These are phyloP conservation scores for Danaus plexippus DNA, from an alignment of 1,140 invertebrate species.

Conservation along the genomic window DNA sequence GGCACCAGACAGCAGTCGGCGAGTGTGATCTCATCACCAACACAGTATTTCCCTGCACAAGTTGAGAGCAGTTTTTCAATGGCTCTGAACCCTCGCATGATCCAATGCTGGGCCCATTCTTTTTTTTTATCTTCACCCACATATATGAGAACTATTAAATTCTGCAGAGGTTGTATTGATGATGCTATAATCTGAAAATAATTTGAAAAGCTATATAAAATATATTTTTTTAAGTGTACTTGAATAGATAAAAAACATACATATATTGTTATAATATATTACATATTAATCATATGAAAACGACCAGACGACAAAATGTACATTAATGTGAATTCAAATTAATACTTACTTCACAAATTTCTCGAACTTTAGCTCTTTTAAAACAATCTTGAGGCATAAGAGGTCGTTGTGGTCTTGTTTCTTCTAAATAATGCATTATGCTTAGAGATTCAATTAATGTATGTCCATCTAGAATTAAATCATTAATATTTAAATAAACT, in stretches of 20 bases:
- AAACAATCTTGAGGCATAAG: slow-evolving; percentile 90
- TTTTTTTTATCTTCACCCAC: slow-evolving; percentile 89
- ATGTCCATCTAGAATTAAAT: slow-evolving; percentile 75
- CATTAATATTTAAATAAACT: slow-evolving; percentile 4
- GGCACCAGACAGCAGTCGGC: slow-evolving; percentile 97
- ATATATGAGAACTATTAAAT: slow-evolving; percentile 88
- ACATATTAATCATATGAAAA: too few relatives aligned
- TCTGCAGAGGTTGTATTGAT: slow-evolving; percentile 97
- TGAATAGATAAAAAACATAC: too few relatives aligned
- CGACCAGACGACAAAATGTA: too few relatives aligned
- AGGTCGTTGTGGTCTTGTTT: slow-evolving; percentile 87
- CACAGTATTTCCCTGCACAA: slow-evolving; percentile 93
- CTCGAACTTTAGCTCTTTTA: slow-evolving; percentile 85
- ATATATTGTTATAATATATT: too few relatives aligned
- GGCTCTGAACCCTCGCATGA: slow-evolving; percentile 89
- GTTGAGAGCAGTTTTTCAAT: slow-evolving; percentile 89
- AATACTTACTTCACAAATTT: slow-evolving; percentile 71
- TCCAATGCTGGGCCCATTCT: slow-evolving; percentile 95
- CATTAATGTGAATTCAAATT: too few relatives aligned
- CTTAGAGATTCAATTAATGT: slow-evolving; percentile 92
- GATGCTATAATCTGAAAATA: slow-evolving; percentile 86
- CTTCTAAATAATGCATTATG: slow-evolving; percentile 97
- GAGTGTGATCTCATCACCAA: slow-evolving; percentile 93
- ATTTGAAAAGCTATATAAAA: slow-evolving; percentile 1
- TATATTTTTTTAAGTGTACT: too few relatives aligned